phyloP scores from a whole-genome alignment of 1,140 invertebrate genomes.

The Zaprionus gabonicus region DNA sequence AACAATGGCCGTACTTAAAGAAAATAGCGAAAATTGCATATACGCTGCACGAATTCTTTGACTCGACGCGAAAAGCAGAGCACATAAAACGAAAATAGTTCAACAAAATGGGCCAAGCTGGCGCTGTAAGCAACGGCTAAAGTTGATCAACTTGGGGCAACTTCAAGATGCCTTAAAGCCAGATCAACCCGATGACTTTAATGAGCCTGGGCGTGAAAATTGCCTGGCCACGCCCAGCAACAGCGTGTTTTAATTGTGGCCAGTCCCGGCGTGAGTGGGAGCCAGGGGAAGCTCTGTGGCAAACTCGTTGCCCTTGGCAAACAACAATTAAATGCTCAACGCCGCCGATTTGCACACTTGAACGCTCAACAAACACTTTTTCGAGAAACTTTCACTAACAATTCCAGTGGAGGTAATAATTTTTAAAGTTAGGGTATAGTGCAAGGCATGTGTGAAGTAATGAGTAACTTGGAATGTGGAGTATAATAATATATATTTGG shows the following conservation, averaged over 20 bases:
- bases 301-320: slow-evolving; percentile 52
- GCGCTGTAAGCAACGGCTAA: neutral
- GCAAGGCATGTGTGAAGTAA: neutral
- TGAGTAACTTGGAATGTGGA: too few species aligned
- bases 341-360: slow-evolving; percentile 61
- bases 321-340: slow-evolving; percentile 73
- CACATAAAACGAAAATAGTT: slow-evolving; percentile 33
- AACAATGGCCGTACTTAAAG: slow-evolving; percentile 80
- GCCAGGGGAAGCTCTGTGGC: neutral
- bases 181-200: neutral
- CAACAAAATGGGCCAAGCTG: slow-evolving; percentile 31
- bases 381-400: slow-evolving; percentile 57
- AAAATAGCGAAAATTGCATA: slow-evolving; percentile 82
- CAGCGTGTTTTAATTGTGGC: slow-evolving; percentile 65
- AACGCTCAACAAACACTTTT: slow-evolving; percentile 62
- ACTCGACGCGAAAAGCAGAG: neutral
- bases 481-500: too few species aligned
- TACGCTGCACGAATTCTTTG: slow-evolving; percentile 56
- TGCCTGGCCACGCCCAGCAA: slow-evolving; percentile 7
- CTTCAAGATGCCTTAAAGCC: neutral
- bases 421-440: slow-evolving; percentile 25
- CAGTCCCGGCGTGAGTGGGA: slow-evolving; percentile 10
- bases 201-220: slow-evolving; percentile 10
- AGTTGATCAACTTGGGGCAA: slow-evolving; percentile 17
- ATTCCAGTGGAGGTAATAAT: slow-evolving; percentile 45